phyloP scores from a whole-genome alignment of 2,113 vertebrate genomes.

The Thermophis baileyi region DNA sequence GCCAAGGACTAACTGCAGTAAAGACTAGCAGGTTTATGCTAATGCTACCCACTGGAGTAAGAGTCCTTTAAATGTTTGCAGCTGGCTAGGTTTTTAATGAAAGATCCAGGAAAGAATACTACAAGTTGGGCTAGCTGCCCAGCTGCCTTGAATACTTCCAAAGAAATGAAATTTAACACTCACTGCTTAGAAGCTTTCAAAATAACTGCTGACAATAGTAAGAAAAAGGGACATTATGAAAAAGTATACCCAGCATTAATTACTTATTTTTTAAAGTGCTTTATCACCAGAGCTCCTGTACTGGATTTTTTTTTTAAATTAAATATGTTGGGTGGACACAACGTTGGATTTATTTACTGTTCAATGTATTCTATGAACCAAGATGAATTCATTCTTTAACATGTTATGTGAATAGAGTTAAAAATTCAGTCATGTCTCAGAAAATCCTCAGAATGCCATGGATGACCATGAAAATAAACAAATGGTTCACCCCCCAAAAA shows the following conservation, averaged over 20 bases:
- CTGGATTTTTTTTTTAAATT: background rate
- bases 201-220: background rate
- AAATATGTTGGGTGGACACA: background rate
- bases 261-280: background rate
- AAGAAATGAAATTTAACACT: background rate
- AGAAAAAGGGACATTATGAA: background rate
- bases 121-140: background rate
- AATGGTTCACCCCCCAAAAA: background rate
- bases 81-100: background rate
- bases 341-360: background rate
- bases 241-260: background rate
- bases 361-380: background rate
- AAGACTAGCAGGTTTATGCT: background rate
- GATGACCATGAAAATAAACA: background rate
- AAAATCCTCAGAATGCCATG: background rate
- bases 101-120: background rate
- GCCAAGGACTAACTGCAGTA: background rate
- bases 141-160: background rate
- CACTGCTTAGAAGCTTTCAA: background rate
- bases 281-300: background rate
- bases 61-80: background rate
- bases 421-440: background rate
- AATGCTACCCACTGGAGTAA: background rate
- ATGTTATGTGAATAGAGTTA: background rate
- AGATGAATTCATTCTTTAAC: background rate